These are phyloP conservation scores for Octodonta nipae DNA, from an alignment of 2,888 invertebrate species.

Conservation along the genomic window DNA sequence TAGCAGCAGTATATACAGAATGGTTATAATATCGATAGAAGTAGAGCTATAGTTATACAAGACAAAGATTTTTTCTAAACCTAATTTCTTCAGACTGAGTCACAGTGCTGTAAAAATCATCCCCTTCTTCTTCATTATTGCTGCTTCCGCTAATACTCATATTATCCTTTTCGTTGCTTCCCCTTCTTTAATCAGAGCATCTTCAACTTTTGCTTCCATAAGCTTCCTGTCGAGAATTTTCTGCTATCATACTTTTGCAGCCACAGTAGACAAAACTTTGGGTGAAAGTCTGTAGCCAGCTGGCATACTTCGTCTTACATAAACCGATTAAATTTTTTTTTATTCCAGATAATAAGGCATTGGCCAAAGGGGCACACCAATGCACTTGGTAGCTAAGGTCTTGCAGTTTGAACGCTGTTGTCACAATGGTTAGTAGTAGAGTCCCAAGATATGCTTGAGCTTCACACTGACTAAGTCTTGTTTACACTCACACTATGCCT, in stretches of 20 bases:
- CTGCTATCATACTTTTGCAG: constrained; percentile 1
- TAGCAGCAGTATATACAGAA: no score
- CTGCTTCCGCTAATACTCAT: constrained; percentile 1
- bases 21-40: no score
- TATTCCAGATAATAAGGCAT: not conserved
- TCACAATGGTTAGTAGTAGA: no score
- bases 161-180: constrained; percentile 1
- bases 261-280: constrained; percentile 1
- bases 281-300: constrained; percentile 1
- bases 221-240: constrained; percentile 1
- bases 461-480: no score
- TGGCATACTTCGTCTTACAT: constrained; percentile 1
- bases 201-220: constrained; percentile 1
- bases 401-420: no score
- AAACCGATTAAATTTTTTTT: constrained; percentile 1
- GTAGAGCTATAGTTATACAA: no score
- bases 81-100: constrained; percentile 1
- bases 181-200: not conserved
- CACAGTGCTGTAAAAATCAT: constrained; percentile 2
- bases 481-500: no score
- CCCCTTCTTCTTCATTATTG: not conserved
- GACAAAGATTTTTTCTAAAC: no score
- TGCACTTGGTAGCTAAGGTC: no score
- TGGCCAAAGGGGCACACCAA: no score
- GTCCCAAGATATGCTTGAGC: no score